These are phyloP conservation scores for Trachops cirrhosus DNA, from an alignment of 2,797 vertebrate species.

Conservation along the genomic window DNA sequence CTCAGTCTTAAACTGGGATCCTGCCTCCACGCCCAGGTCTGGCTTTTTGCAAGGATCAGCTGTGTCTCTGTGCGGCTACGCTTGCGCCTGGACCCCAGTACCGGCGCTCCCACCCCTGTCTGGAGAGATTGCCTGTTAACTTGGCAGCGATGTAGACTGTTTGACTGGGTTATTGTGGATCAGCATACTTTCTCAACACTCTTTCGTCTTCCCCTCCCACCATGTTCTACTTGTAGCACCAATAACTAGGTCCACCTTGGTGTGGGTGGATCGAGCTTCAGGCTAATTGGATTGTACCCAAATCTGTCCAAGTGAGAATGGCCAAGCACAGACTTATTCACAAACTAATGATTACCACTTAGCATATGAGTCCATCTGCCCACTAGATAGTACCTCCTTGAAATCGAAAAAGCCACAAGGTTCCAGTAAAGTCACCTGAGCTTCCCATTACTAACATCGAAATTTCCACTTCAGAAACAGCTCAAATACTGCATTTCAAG, in stretches of 20 bases:
- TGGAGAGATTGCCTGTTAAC: neutral
- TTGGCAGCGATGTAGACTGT: neutral
- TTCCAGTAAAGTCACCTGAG: neutral
- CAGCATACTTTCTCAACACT: neutral
- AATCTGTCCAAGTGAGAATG: neutral
- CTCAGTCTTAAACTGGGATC: neutral
- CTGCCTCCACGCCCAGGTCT: neutral
- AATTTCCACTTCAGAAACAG: neutral
- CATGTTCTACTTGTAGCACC: neutral
- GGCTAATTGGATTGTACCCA: neutral
- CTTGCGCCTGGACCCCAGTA: neutral
- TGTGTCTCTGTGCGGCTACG: neutral
- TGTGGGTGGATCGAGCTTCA: too few relatives aligned
- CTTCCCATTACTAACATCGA: neutral
- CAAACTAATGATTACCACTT: neutral
- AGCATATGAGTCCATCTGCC: neutral
- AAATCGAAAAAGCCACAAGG: neutral
- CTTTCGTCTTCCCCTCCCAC: neutral
- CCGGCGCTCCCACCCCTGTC: neutral
- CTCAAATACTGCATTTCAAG: neutral
- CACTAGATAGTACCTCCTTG: neutral
- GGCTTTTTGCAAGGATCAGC: neutral
- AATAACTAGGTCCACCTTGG: neutral
- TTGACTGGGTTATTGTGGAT: accelerated
- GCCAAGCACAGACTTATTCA: neutral